Evolutionary conservation across 2,797 vertebrate species (phyloP).

Genomic region (Tauraco hartlaubi): DNA sequence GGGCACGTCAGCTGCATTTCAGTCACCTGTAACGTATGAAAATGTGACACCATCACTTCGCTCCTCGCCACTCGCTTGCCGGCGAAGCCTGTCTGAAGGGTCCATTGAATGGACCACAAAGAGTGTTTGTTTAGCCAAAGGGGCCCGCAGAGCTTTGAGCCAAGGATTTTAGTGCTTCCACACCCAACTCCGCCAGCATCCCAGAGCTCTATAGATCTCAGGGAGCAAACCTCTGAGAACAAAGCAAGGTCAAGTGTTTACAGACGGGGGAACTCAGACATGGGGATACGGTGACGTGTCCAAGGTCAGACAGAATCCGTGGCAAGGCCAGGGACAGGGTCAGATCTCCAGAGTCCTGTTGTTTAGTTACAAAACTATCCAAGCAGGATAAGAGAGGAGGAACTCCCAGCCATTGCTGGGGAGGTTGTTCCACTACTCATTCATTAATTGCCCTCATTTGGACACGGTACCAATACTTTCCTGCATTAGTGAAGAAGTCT

Average conservation of each 20-base stretch:
- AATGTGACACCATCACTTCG: not conserved
- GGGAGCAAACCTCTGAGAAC: not conserved
- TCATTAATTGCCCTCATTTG: not conserved
- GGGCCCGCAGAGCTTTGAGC: not conserved
- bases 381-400: not conserved
- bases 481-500: not conserved
- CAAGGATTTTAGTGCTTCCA: not conserved
- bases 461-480: not conserved
- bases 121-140: not conserved
- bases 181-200: not conserved
- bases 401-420: not conserved
- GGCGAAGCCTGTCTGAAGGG: not conserved
- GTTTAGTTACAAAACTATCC: not conserved
- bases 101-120: conserved; percentile 6
- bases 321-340: not conserved
- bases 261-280: not conserved
- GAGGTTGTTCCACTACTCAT: not conserved
- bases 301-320: not conserved
- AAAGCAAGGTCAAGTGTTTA: conserved; percentile 7
- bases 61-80: not conserved
- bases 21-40: not conserved
- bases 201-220: not conserved
- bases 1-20: not conserved
- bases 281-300: not conserved
- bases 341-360: not conserved